Evolutionary conservation across 2,113 vertebrate species (phyloP).

Genomic region (Toxotes chatareus): DNA sequence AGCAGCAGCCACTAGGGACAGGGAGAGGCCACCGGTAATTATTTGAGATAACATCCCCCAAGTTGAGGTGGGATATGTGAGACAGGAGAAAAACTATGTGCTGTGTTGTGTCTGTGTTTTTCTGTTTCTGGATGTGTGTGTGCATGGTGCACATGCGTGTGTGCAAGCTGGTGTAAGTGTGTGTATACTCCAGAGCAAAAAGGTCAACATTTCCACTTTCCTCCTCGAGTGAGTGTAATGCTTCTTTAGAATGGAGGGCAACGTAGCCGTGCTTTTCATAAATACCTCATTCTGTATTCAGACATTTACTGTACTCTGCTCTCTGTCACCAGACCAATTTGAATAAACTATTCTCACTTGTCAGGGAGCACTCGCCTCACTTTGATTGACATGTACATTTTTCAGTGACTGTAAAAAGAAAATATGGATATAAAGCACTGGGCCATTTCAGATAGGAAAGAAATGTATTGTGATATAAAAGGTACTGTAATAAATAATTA

Average conservation of each 20-base stretch:
- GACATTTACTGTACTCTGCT: slow-evolving; percentile 87
- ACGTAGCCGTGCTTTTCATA: slow-evolving; percentile 82
- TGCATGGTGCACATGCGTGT: slow-evolving; percentile 47
- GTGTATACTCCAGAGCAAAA: slow-evolving; percentile 84
- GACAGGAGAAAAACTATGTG: slow-evolving; percentile 81
- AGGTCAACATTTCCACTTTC: slow-evolving; percentile 95
- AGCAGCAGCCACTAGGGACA: slow-evolving; percentile 90
- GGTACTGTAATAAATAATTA: slow-evolving; percentile 12
- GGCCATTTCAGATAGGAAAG: slow-evolving; percentile 20
- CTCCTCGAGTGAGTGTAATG: slow-evolving; percentile 88
- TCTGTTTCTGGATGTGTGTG: slow-evolving; percentile 49
- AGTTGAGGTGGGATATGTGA: slow-evolving; percentile 85
- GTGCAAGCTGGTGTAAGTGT: slow-evolving; percentile 31
- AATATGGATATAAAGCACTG: slow-evolving; percentile 46
- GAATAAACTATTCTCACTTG: slow-evolving; percentile 91
- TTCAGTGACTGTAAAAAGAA: slow-evolving; percentile 60
- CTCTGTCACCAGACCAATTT: slow-evolving; percentile 85
- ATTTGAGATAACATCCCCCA: slow-evolving; percentile 95
- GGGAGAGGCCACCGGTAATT: slow-evolving; percentile 96
- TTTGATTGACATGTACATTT: slow-evolving; percentile 88
- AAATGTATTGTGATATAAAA: slow-evolving; percentile 13
- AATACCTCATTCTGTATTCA: slow-evolving; percentile 93
- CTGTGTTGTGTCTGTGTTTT: slow-evolving; percentile 44
- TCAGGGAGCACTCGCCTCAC: slow-evolving; percentile 86
- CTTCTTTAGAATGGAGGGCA: slow-evolving; percentile 93